Evolutionary conservation across 2,797 vertebrate species (phyloP).

Genomic region (Gallinago nigripennis): DNA sequence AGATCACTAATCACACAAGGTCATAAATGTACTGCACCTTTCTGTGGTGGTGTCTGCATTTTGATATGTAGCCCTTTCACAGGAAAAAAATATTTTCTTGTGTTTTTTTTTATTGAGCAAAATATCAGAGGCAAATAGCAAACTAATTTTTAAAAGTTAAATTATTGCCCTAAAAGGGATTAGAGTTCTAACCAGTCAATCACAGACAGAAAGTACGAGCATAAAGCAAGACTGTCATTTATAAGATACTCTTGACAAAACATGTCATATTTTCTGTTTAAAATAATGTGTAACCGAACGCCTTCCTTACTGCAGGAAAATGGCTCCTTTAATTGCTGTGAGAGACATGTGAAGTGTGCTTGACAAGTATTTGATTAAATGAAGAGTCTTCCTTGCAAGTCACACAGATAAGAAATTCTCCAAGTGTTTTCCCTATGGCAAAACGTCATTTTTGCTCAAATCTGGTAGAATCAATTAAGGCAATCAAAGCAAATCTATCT

Average conservation of each 20-base stretch:
- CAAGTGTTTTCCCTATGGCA: not conserved
- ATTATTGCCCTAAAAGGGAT: not conserved
- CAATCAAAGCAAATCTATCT: not conserved
- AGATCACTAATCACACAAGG: conserved; percentile 74
- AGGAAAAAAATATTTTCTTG: not conserved
- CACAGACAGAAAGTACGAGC: not conserved
- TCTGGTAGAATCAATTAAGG: not conserved
- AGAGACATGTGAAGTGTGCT: not conserved
- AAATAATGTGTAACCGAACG: not conserved
- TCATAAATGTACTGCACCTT: conserved; percentile 68
- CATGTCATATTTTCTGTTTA: conserved; percentile 44
- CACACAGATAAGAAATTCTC: fast-evolving
- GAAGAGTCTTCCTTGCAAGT: not conserved
- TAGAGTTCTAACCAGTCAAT: not conserved
- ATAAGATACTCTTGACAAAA: conserved; percentile 54
- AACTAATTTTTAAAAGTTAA: conserved; percentile 59
- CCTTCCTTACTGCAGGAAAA: not conserved
- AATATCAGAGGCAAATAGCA: conserved; percentile 50
- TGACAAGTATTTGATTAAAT: conserved; percentile 47
- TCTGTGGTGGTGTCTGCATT: conserved; percentile 40
- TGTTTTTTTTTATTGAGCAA: not conserved
- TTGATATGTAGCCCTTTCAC: conserved; percentile 34
- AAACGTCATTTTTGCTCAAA: not conserved
- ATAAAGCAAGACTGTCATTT: conserved; percentile 10
- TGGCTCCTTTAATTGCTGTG: conserved; percentile 28